Percentiles rank a stretch among this genome's conserved stretches.
phyloP scores from a whole-genome alignment of 2,113 vertebrate species.

The Seriola rivoliana region DNA sequence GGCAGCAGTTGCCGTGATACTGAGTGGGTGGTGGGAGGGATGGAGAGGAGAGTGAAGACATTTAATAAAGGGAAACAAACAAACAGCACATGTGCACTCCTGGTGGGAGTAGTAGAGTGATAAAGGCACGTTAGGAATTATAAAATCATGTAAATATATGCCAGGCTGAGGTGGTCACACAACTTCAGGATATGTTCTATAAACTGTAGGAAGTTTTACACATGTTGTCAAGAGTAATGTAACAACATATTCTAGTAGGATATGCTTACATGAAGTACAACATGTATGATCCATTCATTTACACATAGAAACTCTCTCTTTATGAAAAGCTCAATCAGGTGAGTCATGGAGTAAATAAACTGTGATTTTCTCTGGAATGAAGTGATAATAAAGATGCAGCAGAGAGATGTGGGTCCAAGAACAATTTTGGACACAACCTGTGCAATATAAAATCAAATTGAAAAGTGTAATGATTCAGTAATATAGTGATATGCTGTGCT shows the following conservation, averaged over 20 bases:
- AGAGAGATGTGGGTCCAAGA: background rate
- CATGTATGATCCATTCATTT: background rate
- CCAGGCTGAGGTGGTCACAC: background rate
- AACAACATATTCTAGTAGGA: background rate
- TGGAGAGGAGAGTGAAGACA: conserved; percentile 65
- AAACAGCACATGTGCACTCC: conserved; percentile 54
- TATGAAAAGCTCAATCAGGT: background rate
- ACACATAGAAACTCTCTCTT: background rate
- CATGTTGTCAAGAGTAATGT: conserved; percentile 3
- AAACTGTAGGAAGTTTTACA: conserved; percentile 6
- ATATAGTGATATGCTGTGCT: background rate
- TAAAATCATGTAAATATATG: background rate
- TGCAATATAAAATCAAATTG: background rate
- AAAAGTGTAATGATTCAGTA: background rate
- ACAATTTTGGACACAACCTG: background rate
- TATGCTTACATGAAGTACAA: background rate
- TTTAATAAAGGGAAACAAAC: conserved; percentile 74
- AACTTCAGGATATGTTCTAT: conserved; percentile 1
- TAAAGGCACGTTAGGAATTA: conserved; percentile 20
- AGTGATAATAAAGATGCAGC: background rate
- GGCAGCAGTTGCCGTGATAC: conserved; percentile 97
- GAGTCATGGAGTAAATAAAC: conserved; percentile 2
- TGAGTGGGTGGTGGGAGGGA: conserved; percentile 77
- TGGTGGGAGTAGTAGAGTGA: conserved; percentile 47
- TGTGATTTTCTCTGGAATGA: background rate